Evolutionary conservation across 2,888 invertebrate species (phyloP).

Genomic region (Sisyra nigra): DNA sequence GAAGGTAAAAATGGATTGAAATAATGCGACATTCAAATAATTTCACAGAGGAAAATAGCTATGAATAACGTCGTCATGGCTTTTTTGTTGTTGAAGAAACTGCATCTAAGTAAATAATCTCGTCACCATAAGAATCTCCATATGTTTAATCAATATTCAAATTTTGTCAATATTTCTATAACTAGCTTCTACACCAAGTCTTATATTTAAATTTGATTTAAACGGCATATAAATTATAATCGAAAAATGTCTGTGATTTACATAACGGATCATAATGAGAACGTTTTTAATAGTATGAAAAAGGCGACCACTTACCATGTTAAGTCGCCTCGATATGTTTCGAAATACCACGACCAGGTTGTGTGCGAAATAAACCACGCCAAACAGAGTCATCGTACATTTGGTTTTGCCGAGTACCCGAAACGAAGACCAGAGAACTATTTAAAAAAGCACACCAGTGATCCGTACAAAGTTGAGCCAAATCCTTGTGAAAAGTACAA

Average conservation of each 20-base stretch:
- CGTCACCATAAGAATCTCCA: no score
- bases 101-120: no score
- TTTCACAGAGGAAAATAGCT: no score
- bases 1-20: no score
- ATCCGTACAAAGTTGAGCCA: constrained; percentile 11
- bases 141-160: no score
- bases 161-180: no score
- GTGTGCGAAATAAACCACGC: constrained; percentile 25
- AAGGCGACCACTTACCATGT: constrained; percentile 31
- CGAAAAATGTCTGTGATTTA: constrained; percentile 44
- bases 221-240: no score
- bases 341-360: constrained; percentile 27
- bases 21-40: no score
- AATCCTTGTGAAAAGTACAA: neutral
- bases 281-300: constrained; percentile 41
- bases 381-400: constrained; percentile 25
- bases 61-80: no score
- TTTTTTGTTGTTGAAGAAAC: no score
- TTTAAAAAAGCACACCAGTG: constrained; percentile 34
- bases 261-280: constrained; percentile 48
- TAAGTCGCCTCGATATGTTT: constrained; percentile 37
- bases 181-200: no score
- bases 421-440: constrained; percentile 40
- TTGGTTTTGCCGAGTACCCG: constrained; percentile 50
- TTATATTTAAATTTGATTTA: neutral